Base-by-base conservation (phyloP, 92 coral and sea anemone genomes). In the Palythoa heliodiscus region DNA sequence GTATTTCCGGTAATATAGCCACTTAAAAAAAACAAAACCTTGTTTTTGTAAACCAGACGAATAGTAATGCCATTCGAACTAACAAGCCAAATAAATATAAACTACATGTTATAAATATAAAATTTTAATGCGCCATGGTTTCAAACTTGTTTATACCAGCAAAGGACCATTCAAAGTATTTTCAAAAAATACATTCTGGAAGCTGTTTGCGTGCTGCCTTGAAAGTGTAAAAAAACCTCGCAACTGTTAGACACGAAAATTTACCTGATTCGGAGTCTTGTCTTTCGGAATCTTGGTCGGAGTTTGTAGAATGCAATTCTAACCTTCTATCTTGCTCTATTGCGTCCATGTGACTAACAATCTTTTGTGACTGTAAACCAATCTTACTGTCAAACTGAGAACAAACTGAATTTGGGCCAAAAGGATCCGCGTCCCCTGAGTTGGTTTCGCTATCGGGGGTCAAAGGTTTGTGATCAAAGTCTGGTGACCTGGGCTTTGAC, bases 191-290 rank as follows among this genome's bases (percentile, higher is more conserved):
- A 66, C 23, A 20, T 22, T 12, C 1, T 8, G 17, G 43, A 64
- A 64, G 8, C 5, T 80, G 84, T 68, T 60, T 38, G 84, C 24
- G 47, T 20, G 4, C 9, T 39, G 1, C 23, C 4, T 15, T 22
- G 20, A 67, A 63, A 80, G 74, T 80, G 84, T 80, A 63, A 80
- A 80, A 80, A 67, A 39, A 5, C 11, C n/a, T 64, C 3, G 43
- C 24, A 11, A 66, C 2, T 37, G 25, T 78, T 38, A 77, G 3
- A 29, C 52, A 64, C 76, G 80, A 73, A 87, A 69, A 85, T 92
- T 76, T 89, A 97, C 99, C 99, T 64, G 99, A 97, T 78, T 97
- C 99, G 80, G 93, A 91, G 24, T 95, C 98, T 15, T 89, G 93
- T 9, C 93, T 81, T 82, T 94, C 98, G 48, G 93, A 80, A 71